Percentiles rank a stretch among this genome's conserved stretches.
Conservation (phyloP, 2,113 vertebrate genomes). For the Myotis lucifugus region DNA sequence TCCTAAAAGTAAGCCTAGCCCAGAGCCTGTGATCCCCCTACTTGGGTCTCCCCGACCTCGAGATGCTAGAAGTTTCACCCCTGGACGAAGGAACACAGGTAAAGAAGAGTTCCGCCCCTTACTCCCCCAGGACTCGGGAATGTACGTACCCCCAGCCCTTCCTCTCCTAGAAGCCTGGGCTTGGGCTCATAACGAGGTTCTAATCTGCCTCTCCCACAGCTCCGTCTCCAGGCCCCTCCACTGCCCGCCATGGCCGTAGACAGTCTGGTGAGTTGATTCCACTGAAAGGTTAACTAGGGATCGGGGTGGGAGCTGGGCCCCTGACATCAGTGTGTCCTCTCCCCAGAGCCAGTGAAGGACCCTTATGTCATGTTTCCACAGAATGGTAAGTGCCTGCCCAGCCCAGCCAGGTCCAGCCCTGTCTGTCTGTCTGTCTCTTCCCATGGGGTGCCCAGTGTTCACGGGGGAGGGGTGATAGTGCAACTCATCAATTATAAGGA, state of each 20-base stretch:
- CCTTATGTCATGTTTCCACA: conserved; percentile 60
- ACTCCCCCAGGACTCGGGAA: neutral
- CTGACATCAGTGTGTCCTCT: conserved; percentile 29
- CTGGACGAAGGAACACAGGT: conserved; percentile 91
- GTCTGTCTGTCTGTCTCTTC: neutral
- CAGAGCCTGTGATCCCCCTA: conserved; percentile 83
- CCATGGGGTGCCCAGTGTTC: neutral
- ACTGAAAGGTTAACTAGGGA: neutral
- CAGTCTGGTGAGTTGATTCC: conserved; percentile 86
- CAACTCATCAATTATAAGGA: neutral
- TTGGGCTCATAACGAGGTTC: neutral
- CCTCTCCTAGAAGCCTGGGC: neutral
- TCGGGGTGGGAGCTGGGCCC: neutral
- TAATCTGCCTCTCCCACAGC: conserved; percentile 32
- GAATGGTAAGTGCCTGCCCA: conserved; percentile 62
- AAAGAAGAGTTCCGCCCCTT: neutral
- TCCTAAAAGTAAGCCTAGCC: conserved; percentile 83
- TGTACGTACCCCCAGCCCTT: fast-evolving
- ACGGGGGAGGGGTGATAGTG: neutral
- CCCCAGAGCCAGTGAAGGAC: conserved; percentile 78
- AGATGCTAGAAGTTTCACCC: conserved; percentile 84
- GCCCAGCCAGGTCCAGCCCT: neutral
- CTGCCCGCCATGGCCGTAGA: conserved; percentile 84
- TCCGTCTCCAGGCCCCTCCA: conserved; percentile 82
- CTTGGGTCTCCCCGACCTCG: conserved; percentile 84